Conservation (phyloP, 2,797 vertebrate species). For the Lagorchestes hirsutus region DNA sequence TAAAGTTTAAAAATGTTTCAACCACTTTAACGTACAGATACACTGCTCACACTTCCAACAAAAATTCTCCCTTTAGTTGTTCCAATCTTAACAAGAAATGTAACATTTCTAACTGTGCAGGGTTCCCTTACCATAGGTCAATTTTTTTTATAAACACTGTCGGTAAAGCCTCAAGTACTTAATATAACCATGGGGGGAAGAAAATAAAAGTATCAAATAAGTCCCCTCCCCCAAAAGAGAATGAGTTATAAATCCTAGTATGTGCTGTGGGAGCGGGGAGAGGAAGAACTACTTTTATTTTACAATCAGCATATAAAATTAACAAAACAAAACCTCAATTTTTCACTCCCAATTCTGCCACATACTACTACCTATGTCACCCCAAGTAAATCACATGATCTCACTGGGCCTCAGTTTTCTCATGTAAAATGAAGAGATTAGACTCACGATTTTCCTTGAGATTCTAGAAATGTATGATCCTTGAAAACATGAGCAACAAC, state of each 20-base stretch:
- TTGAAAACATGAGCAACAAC: not conserved
- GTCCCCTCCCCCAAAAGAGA: conserved; percentile 30
- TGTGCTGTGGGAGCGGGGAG: conserved; percentile 1
- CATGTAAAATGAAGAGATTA: not conserved
- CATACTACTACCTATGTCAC: not conserved
- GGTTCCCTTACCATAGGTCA: not conserved
- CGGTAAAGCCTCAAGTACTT: not conserved
- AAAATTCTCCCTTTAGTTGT: not conserved
- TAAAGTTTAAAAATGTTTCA: not conserved
- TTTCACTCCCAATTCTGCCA: not conserved
- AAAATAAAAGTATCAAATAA: conserved; percentile 31
- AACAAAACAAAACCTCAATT: conserved; percentile 23
- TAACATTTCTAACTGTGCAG: not conserved
- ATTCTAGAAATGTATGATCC: conserved; percentile 4
- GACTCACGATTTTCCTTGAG: not conserved
- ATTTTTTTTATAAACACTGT: not conserved
- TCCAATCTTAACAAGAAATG: not conserved
- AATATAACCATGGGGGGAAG: not conserved
- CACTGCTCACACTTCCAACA: not conserved
- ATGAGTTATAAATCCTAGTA: conserved; percentile 5
- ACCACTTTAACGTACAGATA: not conserved
- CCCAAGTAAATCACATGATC: not conserved
- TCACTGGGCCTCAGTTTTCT: conserved; percentile 7
- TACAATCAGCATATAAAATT: conserved; percentile 50
- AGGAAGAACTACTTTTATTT: conserved; percentile 20